Evolutionary conservation across 2,888 invertebrate genomes (phyloP).

Genomic region (Macrophya alboannulata): DNA sequence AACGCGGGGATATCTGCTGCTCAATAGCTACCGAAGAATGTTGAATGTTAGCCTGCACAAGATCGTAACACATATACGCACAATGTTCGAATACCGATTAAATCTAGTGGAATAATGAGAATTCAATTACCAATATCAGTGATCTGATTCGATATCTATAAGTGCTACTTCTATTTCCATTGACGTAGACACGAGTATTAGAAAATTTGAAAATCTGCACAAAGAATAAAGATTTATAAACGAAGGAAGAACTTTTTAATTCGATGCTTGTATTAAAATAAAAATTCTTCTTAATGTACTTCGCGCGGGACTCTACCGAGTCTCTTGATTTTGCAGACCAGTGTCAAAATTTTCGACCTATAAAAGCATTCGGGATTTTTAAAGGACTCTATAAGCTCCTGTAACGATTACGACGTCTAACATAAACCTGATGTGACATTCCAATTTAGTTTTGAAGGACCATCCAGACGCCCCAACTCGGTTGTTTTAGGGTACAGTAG

Average conservation of each 20-base stretch:
- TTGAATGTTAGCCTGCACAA: not conserved
- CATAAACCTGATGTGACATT: slow-evolving; percentile 26
- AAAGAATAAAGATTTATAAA: too few species aligned
- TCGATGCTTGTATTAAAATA: too few species aligned
- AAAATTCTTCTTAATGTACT: too few species aligned
- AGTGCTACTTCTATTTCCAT: too few species aligned
- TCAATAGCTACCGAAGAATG: not conserved
- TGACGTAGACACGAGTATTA: too few species aligned
- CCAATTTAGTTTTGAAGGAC: slow-evolving; percentile 21
- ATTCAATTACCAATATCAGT: too few species aligned
- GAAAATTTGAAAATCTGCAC: too few species aligned
- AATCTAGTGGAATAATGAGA: not conserved
- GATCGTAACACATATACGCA: not conserved
- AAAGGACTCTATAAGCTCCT: not conserved
- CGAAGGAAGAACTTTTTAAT: too few species aligned
- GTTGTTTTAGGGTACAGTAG: slow-evolving; percentile 24
- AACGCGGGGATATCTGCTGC: not conserved
- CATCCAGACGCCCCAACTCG: not conserved
- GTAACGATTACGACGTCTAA: slow-evolving; percentile 14
- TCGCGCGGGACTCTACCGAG: too few species aligned
- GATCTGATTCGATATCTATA: too few species aligned
- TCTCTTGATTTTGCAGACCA: too few species aligned
- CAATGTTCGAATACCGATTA: not conserved
- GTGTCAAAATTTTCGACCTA: not conserved
- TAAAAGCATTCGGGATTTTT: not conserved